Conservation (phyloP, 1,140 invertebrate genomes). For the Diploscapter pachys region DNA sequence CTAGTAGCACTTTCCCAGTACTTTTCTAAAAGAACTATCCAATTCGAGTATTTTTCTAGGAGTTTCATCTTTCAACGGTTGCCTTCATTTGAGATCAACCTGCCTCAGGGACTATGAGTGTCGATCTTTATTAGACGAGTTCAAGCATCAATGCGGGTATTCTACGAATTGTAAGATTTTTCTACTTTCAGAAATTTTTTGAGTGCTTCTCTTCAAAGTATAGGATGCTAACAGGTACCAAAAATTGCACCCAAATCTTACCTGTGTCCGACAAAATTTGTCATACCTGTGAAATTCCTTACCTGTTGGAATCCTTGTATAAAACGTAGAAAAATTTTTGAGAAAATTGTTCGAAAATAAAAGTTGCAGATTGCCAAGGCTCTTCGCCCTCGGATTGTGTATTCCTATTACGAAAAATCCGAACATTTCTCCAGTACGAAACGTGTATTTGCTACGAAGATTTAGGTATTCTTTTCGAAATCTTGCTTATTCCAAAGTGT, state of each 20-base stretch:
- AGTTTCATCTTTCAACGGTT: conserved; percentile 10
- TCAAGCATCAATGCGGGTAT: conserved; percentile 15
- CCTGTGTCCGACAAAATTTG: too few relatives aligned
- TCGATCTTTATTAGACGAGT: conserved; percentile 5
- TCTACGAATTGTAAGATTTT: not conserved
- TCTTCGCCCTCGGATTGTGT: conserved; percentile 31
- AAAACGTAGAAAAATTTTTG: not conserved
- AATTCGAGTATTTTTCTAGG: too few relatives aligned
- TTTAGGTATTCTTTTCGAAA: conserved; percentile 18
- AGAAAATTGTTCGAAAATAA: not conserved
- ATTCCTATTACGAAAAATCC: conserved; percentile 10
- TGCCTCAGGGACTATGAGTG: conserved; percentile 17
- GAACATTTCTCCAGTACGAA: not conserved
- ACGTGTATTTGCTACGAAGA: conserved; percentile 18
- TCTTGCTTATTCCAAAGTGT: conserved; percentile 3
- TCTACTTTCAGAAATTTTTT: too few relatives aligned
- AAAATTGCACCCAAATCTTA: too few relatives aligned
- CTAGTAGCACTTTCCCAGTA: too few relatives aligned
- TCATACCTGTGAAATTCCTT: not conserved
- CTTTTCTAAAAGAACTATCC: too few relatives aligned
- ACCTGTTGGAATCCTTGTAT: not conserved
- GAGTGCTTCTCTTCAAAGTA: too few relatives aligned
- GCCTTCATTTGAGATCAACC: conserved; percentile 20
- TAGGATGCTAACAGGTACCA: too few relatives aligned
- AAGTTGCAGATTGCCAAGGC: conserved; percentile 23